Evolutionary conservation across 2,888 invertebrate species (phyloP), one percentile per base, ranked within the genome.

Genomic region (Drosophila paramelanica): DNA sequence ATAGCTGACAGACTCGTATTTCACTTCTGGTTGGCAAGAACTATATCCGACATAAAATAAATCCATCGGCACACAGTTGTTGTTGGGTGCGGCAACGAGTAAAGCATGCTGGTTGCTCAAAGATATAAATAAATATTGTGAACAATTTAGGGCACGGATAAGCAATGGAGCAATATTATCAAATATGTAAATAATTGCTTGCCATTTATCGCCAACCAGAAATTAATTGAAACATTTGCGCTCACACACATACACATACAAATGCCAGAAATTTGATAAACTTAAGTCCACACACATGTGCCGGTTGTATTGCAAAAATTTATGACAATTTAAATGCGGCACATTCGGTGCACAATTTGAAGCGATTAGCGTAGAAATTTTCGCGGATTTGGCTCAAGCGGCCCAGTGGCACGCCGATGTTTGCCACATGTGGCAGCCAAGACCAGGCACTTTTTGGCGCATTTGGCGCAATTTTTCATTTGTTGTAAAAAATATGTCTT

Each of bases 261-360:
- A 20, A 51, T 67, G 74, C 25, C 78, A 61, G 38, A 39, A 65
- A 80, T 74, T 53, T 39, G 11, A 81, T 57, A 59, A 42, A 55
- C 50, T 61, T 51, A 66, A 72, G 50, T 68, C 64, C 45, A n/a
- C 14, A 33, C 60, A 64, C 55, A 55, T 64, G 65, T 17, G 23
- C 49, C 47, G 68, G 17, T 43, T 43, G 64, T 61, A 47, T 58
- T 65, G 58, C 60, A 51, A 71, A 79, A 83, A 86, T 88, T 86
- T 88, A 86, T 86, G 81, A 86, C 84, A 88, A 81, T 86, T 88
- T 86, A 88, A 86, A 88, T 86, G 84, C 76, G 76, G 74, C 74
- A 86, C 86, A 86, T 88, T 88, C 81, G 88, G 79, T 51, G 73
- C 78, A 87, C 85, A 84, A 84, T 84, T 88, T 85, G 82, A 58